A percentile compares a stretch with the other conserved stretches of the same genome.
Conservation (phyloP, 92 coral and sea anemone species). For the Virgularia gustaviana region DNA sequence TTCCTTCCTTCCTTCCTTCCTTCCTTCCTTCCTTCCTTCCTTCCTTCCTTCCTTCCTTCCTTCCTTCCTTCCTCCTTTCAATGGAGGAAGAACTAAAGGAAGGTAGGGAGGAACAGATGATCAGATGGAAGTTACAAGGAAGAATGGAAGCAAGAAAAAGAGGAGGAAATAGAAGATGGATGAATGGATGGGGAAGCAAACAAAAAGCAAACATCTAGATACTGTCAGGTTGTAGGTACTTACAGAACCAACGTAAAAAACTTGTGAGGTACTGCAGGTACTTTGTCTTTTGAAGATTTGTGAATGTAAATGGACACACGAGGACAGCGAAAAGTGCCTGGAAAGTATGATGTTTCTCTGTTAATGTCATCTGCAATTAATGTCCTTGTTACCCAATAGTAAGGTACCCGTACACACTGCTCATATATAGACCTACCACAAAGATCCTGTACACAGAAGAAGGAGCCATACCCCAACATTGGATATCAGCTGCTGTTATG, state of each 20-base stretch:
- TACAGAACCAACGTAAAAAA: conserved; percentile 86
- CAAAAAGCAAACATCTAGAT: no score
- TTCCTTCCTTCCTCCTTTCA: no score
- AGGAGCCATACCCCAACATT: conserved; percentile 67
- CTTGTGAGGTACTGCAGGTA: conserved; percentile 82
- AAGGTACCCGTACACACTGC: background rate
- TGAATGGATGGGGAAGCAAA: background rate
- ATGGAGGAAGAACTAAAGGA: background rate
- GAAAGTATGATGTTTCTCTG: no score
- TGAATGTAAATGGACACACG: conserved; percentile 91
- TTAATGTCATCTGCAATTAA: no score
- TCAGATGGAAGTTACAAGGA: background rate
- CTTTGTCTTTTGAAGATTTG: conserved; percentile 94
- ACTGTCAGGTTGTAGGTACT: background rate
- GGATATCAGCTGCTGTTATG: background rate
- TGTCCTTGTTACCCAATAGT: background rate
- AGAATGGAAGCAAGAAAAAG: no score
- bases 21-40: no score
- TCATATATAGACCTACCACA: conserved; percentile 60
- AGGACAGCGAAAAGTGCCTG: conserved; percentile 74
- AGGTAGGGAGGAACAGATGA: background rate
- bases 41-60: no score
- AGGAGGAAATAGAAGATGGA: background rate
- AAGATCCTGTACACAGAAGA: conserved; percentile 75
- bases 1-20: no score